Conservation (phyloP, 2,797 vertebrate genomes). For the Triplophysa bombifrons region DNA sequence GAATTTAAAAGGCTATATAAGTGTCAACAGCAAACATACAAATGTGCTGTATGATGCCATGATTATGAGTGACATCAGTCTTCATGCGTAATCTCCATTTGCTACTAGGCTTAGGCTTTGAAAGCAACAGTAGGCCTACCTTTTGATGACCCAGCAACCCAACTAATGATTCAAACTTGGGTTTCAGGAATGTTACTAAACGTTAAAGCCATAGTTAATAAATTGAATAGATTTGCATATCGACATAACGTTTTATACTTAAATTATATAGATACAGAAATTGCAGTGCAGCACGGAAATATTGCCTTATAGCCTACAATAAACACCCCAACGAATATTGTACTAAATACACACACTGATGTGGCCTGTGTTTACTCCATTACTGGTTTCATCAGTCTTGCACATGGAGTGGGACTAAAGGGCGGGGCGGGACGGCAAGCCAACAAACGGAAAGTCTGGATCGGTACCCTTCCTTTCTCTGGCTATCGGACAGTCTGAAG, state of each 20-base stretch:
- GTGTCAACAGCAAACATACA: neutral
- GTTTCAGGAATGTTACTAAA: no score
- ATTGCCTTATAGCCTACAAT: neutral
- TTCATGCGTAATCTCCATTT: neutral
- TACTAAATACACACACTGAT: neutral
- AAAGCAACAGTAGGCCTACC: neutral
- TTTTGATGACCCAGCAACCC: no score
- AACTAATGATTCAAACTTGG: no score
- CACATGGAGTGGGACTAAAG: conserved; percentile 50
- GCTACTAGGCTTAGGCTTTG: neutral
- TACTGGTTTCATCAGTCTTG: conserved; percentile 16
- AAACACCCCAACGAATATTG: neutral
- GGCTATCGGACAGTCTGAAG: conserved; percentile 50
- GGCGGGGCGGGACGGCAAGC: conserved; percentile 67
- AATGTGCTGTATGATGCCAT: neutral
- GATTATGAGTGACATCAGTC: neutral
- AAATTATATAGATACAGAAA: no score
- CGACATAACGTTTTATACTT: no score
- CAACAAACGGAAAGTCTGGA: conserved; percentile 58
- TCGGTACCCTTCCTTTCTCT: conserved; percentile 66
- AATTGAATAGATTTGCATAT: no score
- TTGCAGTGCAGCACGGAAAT: neutral
- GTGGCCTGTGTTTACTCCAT: conserved; percentile 25
- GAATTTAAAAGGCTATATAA: no score
- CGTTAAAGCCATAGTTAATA: no score